Percentiles rank a stretch among this genome's conserved stretches.
Evolutionary conservation across 2,113 vertebrate genomes (phyloP).

Genomic region (Urocitellus parryii): DNA sequence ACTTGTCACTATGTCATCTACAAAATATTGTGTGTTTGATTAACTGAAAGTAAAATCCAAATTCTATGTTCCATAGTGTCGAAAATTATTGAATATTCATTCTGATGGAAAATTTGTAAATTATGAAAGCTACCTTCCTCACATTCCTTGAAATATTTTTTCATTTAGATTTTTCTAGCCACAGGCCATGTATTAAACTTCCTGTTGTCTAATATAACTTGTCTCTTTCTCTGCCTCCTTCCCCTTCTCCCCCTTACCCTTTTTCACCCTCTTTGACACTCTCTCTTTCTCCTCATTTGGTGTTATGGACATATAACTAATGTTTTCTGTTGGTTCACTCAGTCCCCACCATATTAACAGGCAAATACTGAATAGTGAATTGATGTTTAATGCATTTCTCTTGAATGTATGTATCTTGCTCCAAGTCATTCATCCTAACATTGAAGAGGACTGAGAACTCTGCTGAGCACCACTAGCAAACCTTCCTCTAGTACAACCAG

Average conservation of each 20-base stretch:
- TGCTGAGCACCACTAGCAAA: constrained; percentile 54
- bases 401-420: not conserved
- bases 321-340: not conserved
- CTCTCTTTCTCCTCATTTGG: not conserved
- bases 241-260: not conserved
- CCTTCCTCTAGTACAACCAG: constrained; percentile 46
- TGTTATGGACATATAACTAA: not conserved
- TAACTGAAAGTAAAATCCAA: constrained; percentile 8
- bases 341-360: not conserved
- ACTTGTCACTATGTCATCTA: not conserved
- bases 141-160: not conserved
- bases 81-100: not conserved
- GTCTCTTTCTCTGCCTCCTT: not conserved
- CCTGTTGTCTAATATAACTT: not conserved
- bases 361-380: not conserved
- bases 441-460: constrained; percentile 72
- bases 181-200: constrained; percentile 19
- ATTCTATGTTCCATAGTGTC: not conserved
- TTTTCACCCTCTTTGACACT: not conserved
- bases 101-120: constrained; percentile 13
- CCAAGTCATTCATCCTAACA: constrained; percentile 34
- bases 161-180: constrained; percentile 25
- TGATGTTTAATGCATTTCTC: constrained; percentile 43
- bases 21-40: not conserved
- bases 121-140: not conserved